Percentiles rank a stretch among this genome's conserved stretches.
Conservation (phyloP, 1,140 invertebrate species). For the Microplitis demolitor region DNA sequence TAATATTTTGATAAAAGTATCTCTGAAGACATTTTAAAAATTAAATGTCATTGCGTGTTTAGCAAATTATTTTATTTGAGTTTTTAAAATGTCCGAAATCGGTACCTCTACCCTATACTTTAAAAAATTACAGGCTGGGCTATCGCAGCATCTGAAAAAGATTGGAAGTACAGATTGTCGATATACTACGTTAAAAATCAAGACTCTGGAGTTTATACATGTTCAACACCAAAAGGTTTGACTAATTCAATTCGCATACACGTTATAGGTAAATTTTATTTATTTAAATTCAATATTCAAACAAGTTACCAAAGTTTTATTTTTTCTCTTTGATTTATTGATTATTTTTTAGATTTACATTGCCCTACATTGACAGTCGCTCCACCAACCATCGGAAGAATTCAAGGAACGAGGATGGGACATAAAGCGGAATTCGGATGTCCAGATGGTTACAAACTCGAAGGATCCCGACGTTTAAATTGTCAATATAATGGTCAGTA, state of each 20-base stretch:
- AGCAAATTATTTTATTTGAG: too few species aligned
- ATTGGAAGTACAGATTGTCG: conserved; percentile 81
- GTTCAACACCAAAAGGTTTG: conserved; percentile 77
- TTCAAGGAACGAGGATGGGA: conserved; percentile 72
- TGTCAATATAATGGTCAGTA: conserved; percentile 75
- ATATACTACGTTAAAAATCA: conserved; percentile 81
- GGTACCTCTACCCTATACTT: neutral
- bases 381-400: conserved; percentile 62
- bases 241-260: conserved; percentile 80
- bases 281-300: conserved; percentile 26
- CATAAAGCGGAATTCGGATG: conserved; percentile 72
- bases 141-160: conserved; percentile 73
- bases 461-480: conserved; percentile 71
- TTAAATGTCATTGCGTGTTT: too few species aligned
- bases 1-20: too few species aligned
- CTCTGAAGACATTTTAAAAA: too few species aligned
- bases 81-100: too few species aligned
- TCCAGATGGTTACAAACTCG: conserved; percentile 72
- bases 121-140: conserved; percentile 73
- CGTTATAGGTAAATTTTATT: conserved; percentile 72
- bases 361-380: conserved; percentile 62
- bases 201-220: conserved; percentile 84
- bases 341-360: conserved; percentile 63
- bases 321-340: neutral
- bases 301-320: neutral